A percentile compares a stretch with the other conserved stretches of the same genome.
phyloP scores from a whole-genome alignment of 2,888 invertebrate species.

The Elegia similella region DNA sequence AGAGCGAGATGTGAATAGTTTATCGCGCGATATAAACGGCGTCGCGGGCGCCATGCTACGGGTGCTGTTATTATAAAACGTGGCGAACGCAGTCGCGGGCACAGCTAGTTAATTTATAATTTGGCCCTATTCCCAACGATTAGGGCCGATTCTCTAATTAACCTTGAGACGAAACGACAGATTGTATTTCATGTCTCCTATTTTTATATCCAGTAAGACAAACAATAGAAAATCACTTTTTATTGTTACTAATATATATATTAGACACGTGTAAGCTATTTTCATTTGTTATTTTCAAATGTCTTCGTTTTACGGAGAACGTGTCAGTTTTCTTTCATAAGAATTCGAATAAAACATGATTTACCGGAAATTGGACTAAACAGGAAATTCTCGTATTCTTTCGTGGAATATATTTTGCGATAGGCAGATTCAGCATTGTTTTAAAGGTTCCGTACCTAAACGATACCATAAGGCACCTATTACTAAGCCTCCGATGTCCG shows the following conservation, averaged over 20 bases:
- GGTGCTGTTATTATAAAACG: too few relatives aligned
- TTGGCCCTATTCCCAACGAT: neutral
- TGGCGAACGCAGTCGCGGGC: too few relatives aligned
- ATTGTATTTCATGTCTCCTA: neutral
- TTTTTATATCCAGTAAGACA: neutral
- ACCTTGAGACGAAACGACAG: neutral
- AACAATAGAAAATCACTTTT: slow-evolving; percentile 1
- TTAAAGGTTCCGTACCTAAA: too few relatives aligned
- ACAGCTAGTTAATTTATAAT: neutral
- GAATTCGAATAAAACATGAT: neutral
- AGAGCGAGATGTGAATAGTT: too few relatives aligned
- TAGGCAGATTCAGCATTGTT: too few relatives aligned
- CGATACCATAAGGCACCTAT: too few relatives aligned
- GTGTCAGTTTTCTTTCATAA: neutral
- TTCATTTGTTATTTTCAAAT: neutral
- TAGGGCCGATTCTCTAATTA: neutral
- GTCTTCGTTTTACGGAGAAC: neutral
- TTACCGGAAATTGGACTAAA: neutral
- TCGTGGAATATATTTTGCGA: too few relatives aligned
- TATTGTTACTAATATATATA: neutral
- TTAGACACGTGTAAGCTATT: neutral
- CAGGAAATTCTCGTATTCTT: neutral
- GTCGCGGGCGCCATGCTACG: too few relatives aligned
- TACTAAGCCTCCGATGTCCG: too few relatives aligned
- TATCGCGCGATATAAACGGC: too few relatives aligned